These are phyloP conservation scores for Cephus cinctus DNA, from an alignment of 1,140 invertebrate genomes.

Conservation along the genomic window DNA sequence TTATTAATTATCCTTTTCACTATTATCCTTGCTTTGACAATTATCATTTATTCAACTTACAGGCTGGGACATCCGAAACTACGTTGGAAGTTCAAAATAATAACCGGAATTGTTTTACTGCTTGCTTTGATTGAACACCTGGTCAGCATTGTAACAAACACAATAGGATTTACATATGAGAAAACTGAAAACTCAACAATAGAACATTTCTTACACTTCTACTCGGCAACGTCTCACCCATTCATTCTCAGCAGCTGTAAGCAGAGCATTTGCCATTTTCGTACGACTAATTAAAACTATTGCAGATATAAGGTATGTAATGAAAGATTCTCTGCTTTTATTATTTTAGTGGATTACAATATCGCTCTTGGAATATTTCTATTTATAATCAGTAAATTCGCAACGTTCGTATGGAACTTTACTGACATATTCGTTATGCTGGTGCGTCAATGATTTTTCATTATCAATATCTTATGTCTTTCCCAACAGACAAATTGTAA, in stretches of 20 bases:
- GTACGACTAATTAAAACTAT: no score
- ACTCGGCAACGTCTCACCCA: constrained; percentile 33
- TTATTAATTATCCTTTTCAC: no score
- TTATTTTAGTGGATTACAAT: constrained; percentile 46
- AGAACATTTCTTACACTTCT: constrained; percentile 34
- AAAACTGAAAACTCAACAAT: no score
- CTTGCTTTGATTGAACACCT: constrained; percentile 43
- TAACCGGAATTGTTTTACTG: constrained; percentile 28
- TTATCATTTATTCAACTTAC: constrained; percentile 22
- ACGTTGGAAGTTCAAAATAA: constrained; percentile 39
- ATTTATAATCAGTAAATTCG: constrained; percentile 60
- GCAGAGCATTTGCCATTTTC: neutral
- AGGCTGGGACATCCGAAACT: constrained; percentile 29
- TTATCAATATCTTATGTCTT: no score
- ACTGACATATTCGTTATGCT: constrained; percentile 67
- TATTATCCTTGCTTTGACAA: no score
- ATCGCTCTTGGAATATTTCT: constrained; percentile 42
- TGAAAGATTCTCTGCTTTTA: neutral
- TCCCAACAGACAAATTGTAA: no score
- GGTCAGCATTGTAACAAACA: constrained; percentile 39
- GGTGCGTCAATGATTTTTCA: constrained; percentile 44
- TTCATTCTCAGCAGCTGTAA: constrained; percentile 41
- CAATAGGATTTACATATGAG: no score
- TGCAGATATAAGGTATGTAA: neutral
- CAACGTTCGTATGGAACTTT: constrained; percentile 70